Conservation (phyloP, 2,113 vertebrate genomes). For the Odobenus rosmarus region DNA sequence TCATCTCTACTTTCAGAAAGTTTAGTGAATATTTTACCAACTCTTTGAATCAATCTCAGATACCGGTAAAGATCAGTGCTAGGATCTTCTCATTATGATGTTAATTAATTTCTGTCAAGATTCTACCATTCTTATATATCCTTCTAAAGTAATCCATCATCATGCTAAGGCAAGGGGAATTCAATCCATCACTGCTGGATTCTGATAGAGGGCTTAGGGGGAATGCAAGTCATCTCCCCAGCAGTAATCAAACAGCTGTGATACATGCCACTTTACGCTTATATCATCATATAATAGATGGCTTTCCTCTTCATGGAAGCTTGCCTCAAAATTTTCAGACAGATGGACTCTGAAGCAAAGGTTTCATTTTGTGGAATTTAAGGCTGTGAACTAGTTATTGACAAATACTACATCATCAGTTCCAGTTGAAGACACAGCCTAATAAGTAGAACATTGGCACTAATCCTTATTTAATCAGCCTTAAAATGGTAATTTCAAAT, state of each 20-base stretch:
- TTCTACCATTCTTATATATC: constrained; percentile 80
- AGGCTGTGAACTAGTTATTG: constrained; percentile 89
- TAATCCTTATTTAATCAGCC: constrained; percentile 93
- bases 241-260: constrained; percentile 90
- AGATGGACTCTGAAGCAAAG: constrained; percentile 85
- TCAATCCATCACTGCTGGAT: constrained; percentile 87
- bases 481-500: constrained; percentile 91
- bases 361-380: constrained; percentile 86
- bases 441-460: constrained; percentile 91
- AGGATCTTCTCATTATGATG: constrained; percentile 72
- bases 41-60: constrained; percentile 63
- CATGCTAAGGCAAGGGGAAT: constrained; percentile 82
- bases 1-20: constrained; percentile 58
- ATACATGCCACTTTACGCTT: constrained; percentile 87
- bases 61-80: constrained; percentile 74
- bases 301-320: constrained; percentile 83
- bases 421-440: constrained; percentile 89
- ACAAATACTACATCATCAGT: constrained; percentile 91
- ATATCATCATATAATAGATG: constrained; percentile 87
- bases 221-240: constrained; percentile 83
- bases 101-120: constrained; percentile 86
- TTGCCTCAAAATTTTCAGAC: constrained; percentile 84
- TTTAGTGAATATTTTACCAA: constrained; percentile 57
- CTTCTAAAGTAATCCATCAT: constrained; percentile 87
- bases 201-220: constrained; percentile 84